Percentiles rank a stretch among this genome's conserved stretches.
These are phyloP conservation scores for Zalophus californianus DNA, from an alignment of 2,797 vertebrate genomes.

Conservation along the genomic window DNA sequence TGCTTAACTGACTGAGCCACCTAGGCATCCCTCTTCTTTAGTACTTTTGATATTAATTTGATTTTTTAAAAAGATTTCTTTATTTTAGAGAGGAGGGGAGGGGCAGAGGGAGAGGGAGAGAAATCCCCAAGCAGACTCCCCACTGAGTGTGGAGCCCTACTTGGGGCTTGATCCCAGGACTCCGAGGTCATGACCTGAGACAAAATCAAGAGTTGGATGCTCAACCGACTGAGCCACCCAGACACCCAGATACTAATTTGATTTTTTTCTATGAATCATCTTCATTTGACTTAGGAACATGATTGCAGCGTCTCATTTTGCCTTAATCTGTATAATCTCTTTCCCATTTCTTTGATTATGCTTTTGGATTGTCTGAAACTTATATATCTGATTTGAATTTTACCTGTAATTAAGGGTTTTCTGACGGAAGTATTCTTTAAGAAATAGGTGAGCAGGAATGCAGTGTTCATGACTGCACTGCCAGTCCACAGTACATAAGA, in stretches of 20 bases:
- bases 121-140: not conserved
- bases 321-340: not conserved
- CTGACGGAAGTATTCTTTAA: not conserved
- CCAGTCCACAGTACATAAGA: not conserved
- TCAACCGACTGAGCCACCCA: not conserved
- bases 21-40: not conserved
- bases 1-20: not conserved
- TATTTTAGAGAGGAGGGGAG: not conserved
- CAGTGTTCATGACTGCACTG: not conserved
- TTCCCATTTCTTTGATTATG: not conserved
- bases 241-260: not conserved
- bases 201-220: not conserved
- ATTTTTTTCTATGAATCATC: not conserved
- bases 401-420: not conserved
- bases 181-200: not conserved
- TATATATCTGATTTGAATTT: not conserved
- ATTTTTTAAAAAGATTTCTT: not conserved
- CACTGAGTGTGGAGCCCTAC: not conserved
- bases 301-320: not conserved
- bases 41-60: not conserved
- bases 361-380: not conserved
- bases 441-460: not conserved
- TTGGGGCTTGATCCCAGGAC: accelerated
- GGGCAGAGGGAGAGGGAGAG: not conserved
- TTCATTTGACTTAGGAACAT: not conserved